A percentile compares a stretch with the other conserved stretches of the same genome.
Conservation (phyloP, 2,888 invertebrate genomes). For the Brachypalpus laphriformis region DNA sequence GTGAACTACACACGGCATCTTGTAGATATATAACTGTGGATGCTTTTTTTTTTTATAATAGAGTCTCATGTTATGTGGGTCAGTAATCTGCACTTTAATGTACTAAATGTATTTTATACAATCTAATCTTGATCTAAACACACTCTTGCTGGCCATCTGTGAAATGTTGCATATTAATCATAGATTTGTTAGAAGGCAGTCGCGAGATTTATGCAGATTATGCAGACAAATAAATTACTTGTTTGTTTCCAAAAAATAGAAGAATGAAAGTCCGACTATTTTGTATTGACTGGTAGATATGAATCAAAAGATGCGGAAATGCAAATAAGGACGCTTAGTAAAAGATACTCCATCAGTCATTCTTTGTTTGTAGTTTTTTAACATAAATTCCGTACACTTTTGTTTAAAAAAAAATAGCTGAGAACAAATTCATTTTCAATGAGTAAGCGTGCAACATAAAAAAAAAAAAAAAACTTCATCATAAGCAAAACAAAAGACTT, state of each 20-base stretch:
- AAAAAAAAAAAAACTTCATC: too few relatives aligned
- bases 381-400: neutral
- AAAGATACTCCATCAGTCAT: neutral
- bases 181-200: neutral
- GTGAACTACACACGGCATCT: neutral
- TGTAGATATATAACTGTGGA: too few relatives aligned
- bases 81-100: neutral
- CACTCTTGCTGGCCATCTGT: neutral
- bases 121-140: conserved; percentile 3
- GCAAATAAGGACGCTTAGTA: neutral
- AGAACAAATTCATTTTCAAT: neutral
- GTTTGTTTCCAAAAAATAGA: too few relatives aligned
- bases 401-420: neutral
- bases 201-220: too few relatives aligned
- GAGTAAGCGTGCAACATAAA: neutral
- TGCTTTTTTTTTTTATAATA: too few relatives aligned
- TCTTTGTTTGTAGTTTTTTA: neutral
- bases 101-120: neutral
- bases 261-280: neutral
- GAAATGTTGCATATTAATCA: neutral
- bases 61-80: neutral
- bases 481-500: conserved; percentile 37
- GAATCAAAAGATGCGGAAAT: conserved; percentile 2
- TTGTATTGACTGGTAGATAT: neutral
- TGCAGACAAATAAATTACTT: too few relatives aligned